Evolutionary conservation across 2,888 invertebrate genomes (phyloP).

Genomic region (Leptarthrus brevirostris): DNA sequence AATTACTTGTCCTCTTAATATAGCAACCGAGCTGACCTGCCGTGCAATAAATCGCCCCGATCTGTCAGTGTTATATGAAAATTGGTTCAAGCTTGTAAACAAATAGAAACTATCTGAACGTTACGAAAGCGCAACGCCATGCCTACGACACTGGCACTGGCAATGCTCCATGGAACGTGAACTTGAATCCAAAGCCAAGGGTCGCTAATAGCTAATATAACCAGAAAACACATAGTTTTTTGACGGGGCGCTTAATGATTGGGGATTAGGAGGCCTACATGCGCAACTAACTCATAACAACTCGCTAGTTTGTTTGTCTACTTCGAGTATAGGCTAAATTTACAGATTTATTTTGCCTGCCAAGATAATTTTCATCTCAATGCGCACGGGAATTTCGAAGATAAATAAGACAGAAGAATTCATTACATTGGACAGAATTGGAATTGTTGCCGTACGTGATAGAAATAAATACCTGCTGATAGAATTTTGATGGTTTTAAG

Average conservation of each 20-base stretch:
- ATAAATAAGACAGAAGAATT: no score
- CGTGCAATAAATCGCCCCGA: conserved; percentile 40
- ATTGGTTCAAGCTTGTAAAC: conserved; percentile 34
- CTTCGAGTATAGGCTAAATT: no score
- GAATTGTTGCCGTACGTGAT: not conserved
- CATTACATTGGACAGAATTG: no score
- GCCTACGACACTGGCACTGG: conserved; percentile 31
- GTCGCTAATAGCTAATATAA: conserved; percentile 31
- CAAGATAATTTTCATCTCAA: no score
- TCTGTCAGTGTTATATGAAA: conserved; percentile 36
- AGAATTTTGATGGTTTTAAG: not conserved
- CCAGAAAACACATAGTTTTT: conserved; percentile 10
- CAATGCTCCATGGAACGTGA: conserved; percentile 47
- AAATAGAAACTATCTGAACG: not conserved
- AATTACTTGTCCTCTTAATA: conserved; percentile 25
- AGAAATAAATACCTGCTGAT: conserved; percentile 8
- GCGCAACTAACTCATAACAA: conserved; percentile 18
- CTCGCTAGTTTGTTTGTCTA: not conserved
- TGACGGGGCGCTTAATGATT: not conserved
- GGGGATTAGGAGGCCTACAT: not conserved
- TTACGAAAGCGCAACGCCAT: not conserved
- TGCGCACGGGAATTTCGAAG: no score
- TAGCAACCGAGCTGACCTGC: conserved; percentile 23
- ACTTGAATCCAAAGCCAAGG: conserved; percentile 48
- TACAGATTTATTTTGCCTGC: no score